A percentile compares a stretch with the other conserved stretches of the same genome.
These are phyloP conservation scores for Pristionchus fissidentatus DNA, from an alignment of 2,888 invertebrate genomes.

Conservation along the genomic window DNA sequence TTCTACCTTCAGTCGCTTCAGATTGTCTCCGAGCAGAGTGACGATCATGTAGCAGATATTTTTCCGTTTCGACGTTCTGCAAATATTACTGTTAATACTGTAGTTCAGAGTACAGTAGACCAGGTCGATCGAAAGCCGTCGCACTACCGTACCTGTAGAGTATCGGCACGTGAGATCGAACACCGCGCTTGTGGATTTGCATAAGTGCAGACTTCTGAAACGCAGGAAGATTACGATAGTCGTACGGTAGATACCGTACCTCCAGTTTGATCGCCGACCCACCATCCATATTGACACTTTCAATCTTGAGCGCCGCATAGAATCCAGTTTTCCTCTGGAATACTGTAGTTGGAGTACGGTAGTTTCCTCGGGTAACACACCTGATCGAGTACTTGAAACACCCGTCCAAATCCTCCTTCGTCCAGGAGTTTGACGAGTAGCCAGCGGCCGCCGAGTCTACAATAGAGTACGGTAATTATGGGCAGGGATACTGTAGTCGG, in stretches of 20 bases:
- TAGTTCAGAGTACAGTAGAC: too few species aligned
- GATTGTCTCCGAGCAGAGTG: constrained; percentile 67
- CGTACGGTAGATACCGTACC: constrained; percentile 3
- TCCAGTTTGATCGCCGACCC: constrained; percentile 11
- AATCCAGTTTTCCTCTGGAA: neutral
- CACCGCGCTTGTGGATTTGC: constrained; percentile 13
- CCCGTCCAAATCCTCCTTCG: constrained; percentile 23
- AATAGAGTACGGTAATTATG: neutral
- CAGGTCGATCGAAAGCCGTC: neutral
- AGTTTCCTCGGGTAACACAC: neutral
- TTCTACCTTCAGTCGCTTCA: constrained; percentile 49
- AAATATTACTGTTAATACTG: too few species aligned
- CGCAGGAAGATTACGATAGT: neutral
- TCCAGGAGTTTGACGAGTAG: neutral
- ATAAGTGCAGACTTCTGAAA: neutral
- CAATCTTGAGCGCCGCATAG: neutral
- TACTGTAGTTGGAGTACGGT: neutral
- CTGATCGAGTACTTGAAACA: neutral
- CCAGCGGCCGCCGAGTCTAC: neutral
- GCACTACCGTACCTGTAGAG: constrained; percentile 2
- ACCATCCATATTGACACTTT: constrained; percentile 1
- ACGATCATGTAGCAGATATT: constrained; percentile 68
- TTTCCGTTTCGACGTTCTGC: constrained; percentile 54
- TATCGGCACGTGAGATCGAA: neutral
- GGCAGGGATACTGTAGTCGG: neutral